Conservation (phyloP, 2,113 vertebrate genomes). For the Enhydra lutris region DNA sequence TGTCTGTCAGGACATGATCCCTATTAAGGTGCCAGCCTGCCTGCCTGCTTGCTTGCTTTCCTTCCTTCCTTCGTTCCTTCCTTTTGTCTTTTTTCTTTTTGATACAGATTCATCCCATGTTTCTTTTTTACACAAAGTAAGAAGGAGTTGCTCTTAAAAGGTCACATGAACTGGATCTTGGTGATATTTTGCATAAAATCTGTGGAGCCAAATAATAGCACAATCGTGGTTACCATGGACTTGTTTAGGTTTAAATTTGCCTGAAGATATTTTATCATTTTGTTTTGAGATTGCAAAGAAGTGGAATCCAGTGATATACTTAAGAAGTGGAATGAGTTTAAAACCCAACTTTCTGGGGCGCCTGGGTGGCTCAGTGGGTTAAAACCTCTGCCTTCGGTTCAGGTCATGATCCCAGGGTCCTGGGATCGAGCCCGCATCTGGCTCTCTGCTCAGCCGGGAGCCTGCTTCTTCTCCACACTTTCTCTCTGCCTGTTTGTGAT, state of each 20-base stretch:
- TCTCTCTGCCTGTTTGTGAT: too few relatives aligned
- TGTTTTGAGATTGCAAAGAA: neutral
- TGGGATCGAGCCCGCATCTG: too few relatives aligned
- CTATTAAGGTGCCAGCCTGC: neutral
- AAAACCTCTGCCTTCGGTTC: too few relatives aligned
- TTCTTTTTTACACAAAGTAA: neutral
- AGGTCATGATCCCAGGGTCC: too few relatives aligned
- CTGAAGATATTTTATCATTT: constrained; percentile 1
- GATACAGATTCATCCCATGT: neutral
- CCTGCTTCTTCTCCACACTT: too few relatives aligned
- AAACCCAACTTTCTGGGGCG: neutral
- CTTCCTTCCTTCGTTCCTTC: neutral
- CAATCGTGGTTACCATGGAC: neutral
- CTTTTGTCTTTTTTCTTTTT: neutral
- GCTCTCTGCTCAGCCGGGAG: too few relatives aligned
- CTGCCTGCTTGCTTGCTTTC: neutral
- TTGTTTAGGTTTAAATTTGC: neutral
- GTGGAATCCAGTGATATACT: neutral
- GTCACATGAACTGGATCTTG: neutral
- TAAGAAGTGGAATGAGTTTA: neutral
- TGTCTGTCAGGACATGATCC: neutral
- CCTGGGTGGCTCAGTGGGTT: too few relatives aligned
- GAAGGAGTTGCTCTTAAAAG: neutral
- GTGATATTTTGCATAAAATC: neutral
- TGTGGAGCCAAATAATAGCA: neutral